Conservation (phyloP, 2,888 invertebrate species). For the Cryptosula pallasiana region DNA sequence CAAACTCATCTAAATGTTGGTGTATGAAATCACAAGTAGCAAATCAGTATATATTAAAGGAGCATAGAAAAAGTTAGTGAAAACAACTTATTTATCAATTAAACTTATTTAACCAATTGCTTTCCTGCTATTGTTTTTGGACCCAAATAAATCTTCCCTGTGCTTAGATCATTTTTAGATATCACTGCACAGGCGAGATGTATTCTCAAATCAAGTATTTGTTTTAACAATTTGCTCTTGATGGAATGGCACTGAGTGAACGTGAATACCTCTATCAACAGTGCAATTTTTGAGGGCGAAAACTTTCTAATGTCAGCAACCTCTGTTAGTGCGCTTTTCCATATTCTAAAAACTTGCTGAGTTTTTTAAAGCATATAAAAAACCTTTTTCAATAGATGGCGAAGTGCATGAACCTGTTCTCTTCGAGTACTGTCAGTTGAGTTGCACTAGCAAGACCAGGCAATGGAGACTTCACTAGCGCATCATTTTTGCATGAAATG, state of each 20-base stretch:
- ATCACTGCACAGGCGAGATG: not conserved
- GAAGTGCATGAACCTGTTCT: not conserved
- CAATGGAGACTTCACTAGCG: not conserved
- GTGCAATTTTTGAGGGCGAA: not conserved
- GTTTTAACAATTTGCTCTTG: not conserved
- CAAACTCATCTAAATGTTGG: too few relatives aligned
- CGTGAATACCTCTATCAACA: not conserved
- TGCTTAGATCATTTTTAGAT: not conserved
- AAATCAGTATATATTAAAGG: too few relatives aligned
- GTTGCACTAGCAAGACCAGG: not conserved
- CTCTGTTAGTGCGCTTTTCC: not conserved
- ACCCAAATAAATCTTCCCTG: too few relatives aligned
- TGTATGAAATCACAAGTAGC: too few relatives aligned
- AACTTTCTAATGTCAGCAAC: not conserved
- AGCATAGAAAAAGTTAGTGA: too few relatives aligned
- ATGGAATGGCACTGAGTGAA: not conserved
- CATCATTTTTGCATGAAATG: too few relatives aligned
- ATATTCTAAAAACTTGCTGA: not conserved
- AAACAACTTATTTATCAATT: too few relatives aligned
- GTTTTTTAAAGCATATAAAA: not conserved
- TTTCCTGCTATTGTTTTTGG: too few relatives aligned
- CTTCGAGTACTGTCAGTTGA: not conserved
- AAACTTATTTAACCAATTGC: too few relatives aligned
- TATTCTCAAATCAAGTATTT: not conserved
- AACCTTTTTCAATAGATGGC: not conserved